A percentile compares a stretch with the other conserved stretches of the same genome.
phyloP scores from a whole-genome alignment of 2,888 invertebrate species.

The Polydrusus pterygomalis region DNA sequence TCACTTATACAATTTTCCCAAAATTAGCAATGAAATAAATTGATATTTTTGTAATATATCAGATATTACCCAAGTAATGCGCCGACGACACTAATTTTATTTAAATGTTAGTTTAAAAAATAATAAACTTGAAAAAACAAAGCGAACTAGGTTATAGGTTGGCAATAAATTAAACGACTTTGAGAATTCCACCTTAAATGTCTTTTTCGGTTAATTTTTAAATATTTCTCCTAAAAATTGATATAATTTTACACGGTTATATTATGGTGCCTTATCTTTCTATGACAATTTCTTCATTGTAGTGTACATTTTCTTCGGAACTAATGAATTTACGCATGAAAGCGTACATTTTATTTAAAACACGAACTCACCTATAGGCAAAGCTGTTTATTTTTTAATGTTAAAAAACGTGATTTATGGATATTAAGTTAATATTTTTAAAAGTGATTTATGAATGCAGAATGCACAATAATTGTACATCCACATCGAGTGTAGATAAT shows the following conservation, averaged over 20 bases:
- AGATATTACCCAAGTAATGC: too few relatives aligned
- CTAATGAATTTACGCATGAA: conserved; percentile 22
- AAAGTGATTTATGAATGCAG: neutral
- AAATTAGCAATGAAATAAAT: too few relatives aligned
- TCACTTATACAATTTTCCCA: too few relatives aligned
- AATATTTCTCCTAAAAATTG: neutral
- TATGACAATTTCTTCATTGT: neutral
- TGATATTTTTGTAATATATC: too few relatives aligned
- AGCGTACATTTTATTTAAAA: conserved; percentile 16
- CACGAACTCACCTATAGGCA: neutral
- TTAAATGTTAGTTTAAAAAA: too few relatives aligned
- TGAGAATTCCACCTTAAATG: too few relatives aligned
- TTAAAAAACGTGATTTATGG: conserved; percentile 12
- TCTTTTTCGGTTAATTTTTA: neutral
- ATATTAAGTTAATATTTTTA: neutral
- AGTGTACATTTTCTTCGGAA: neutral
- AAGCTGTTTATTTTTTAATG: neutral
- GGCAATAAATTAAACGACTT: too few relatives aligned
- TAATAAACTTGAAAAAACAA: too few relatives aligned
- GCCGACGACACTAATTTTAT: too few relatives aligned
- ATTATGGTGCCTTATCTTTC: neutral
- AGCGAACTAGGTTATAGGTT: too few relatives aligned
- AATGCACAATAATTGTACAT: neutral
- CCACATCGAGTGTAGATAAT: conserved; percentile 6
- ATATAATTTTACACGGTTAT: conserved; percentile 2